These are phyloP conservation scores for Kryptopterus vitreolus DNA, from an alignment of 2,797 vertebrate species.

Conservation along the genomic window DNA sequence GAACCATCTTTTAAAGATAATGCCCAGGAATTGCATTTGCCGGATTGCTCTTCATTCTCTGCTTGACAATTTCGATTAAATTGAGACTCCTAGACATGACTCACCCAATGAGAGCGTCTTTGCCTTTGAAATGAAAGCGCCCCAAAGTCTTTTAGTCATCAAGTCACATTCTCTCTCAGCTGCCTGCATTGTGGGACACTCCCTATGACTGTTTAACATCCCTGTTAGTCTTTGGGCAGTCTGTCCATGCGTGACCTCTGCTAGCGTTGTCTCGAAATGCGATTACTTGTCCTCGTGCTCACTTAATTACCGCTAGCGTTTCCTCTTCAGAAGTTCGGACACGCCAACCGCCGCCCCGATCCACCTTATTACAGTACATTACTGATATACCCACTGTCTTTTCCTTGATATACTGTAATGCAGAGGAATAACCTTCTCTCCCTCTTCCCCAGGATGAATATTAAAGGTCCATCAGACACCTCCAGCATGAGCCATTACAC, in stretches of 20 bases:
- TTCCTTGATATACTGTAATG: background rate
- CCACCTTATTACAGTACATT: constrained; percentile 58
- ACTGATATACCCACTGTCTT: constrained; percentile 3
- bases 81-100: constrained; percentile 37
- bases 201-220: constrained; percentile 10
- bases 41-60: background rate
- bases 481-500: constrained; percentile 65
- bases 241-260: constrained; percentile 53
- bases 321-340: constrained; percentile 58
- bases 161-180: constrained; percentile 31
- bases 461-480: constrained; percentile 71
- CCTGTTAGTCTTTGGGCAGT: constrained; percentile 21
- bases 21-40: background rate
- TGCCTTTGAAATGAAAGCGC: constrained; percentile 23
- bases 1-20: background rate
- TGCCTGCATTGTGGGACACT: background rate
- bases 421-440: constrained; percentile 15
- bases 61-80: background rate
- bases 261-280: constrained; percentile 64
- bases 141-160: constrained; percentile 48
- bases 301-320: constrained; percentile 73
- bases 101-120: constrained; percentile 57
- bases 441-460: constrained; percentile 55
- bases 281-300: constrained; percentile 66
- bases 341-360: constrained; percentile 56